Conservation (phyloP, 2,888 invertebrate species). For the Cataglyphis rosenhaueri region DNA sequence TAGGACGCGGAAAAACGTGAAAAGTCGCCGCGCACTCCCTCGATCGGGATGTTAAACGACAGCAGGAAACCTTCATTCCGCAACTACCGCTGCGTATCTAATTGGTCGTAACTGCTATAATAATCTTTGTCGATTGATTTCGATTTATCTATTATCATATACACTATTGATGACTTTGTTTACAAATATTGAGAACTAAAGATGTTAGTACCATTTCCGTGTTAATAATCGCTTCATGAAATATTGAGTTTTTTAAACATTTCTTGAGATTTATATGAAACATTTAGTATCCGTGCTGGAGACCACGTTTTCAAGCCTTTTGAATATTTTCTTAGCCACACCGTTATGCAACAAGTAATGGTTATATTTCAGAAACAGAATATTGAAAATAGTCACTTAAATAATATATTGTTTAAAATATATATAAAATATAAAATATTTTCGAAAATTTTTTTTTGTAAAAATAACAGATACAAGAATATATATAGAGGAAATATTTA, state of each 20-base stretch:
- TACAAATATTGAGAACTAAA: background rate
- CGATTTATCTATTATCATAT: background rate
- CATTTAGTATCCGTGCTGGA: background rate
- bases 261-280: background rate
- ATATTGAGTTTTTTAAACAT: background rate
- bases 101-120: constrained; percentile 47
- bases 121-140: constrained; percentile 49
- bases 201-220: background rate
- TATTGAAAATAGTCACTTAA: constrained; percentile 1
- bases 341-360: background rate
- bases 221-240: background rate
- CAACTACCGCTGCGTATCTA: constrained; percentile 51
- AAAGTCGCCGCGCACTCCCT: constrained; percentile 59
- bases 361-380: background rate
- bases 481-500: background rate
- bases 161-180: background rate
- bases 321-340: background rate
- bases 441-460: background rate
- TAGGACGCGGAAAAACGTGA: constrained; percentile 63
- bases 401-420: background rate
- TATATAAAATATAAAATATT: background rate
- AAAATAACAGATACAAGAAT: background rate
- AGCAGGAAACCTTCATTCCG: constrained; percentile 77
- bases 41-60: constrained; percentile 78
- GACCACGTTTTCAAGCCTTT: background rate